Evolutionary conservation across 2,113 vertebrate genomes (phyloP).

Genomic region (Chamaea fasciata): DNA sequence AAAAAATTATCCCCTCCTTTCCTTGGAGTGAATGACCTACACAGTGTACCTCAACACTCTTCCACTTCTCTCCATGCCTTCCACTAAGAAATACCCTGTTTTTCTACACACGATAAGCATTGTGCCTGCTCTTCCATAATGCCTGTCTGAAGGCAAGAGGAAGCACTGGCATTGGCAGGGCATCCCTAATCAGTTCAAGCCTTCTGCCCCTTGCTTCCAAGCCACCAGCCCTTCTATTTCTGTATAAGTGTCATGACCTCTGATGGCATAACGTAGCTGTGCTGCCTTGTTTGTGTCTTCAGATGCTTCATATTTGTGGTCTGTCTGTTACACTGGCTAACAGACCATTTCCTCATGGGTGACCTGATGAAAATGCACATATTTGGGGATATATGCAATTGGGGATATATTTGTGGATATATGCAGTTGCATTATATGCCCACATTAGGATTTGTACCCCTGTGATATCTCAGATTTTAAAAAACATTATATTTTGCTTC

Average conservation of each 20-base stretch:
- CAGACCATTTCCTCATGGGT: background rate
- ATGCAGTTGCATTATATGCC: background rate
- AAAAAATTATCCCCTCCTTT: background rate
- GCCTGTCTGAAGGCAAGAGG: background rate
- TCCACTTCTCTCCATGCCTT: background rate
- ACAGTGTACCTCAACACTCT: background rate
- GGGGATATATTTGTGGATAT: background rate
- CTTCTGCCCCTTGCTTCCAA: background rate
- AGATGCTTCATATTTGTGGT: background rate
- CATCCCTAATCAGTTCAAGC: background rate
- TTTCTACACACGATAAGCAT: background rate
- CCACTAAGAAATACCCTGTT: background rate
- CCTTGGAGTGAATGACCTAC: background rate
- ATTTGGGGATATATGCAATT: background rate
- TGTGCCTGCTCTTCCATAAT: background rate
- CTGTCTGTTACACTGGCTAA: background rate
- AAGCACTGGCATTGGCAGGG: background rate
- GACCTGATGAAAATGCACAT: background rate
- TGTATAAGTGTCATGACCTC: background rate
- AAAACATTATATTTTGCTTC: background rate
- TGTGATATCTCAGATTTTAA: background rate
- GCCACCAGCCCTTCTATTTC: background rate
- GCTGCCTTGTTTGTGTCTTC: background rate
- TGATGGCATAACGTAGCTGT: accelerated
- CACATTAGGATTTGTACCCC: background rate